A percentile compares a stretch with the other conserved stretches of the same genome.
phyloP scores from a whole-genome alignment of 2,113 vertebrate species.

The Bos indicus region DNA sequence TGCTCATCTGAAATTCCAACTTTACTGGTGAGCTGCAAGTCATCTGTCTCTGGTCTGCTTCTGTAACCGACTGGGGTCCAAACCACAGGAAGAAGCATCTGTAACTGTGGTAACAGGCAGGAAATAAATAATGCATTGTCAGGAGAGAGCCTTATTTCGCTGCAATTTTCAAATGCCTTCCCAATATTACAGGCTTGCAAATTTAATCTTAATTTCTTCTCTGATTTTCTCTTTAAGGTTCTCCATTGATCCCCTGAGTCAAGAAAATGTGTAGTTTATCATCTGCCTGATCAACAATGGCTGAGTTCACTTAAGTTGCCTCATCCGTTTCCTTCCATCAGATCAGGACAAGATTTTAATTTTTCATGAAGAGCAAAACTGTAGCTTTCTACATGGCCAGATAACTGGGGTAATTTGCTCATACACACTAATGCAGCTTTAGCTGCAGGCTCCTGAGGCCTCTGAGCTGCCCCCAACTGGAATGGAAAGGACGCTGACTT shows the following conservation, averaged over 20 bases:
- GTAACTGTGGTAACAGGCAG: not conserved
- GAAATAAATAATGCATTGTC: slow-evolving; percentile 67
- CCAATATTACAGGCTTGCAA: slow-evolving; percentile 52
- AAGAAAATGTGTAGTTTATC: slow-evolving; percentile 17
- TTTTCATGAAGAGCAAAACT: slow-evolving; percentile 78
- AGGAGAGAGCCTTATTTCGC: slow-evolving; percentile 21
- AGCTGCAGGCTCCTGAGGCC: slow-evolving; percentile 36
- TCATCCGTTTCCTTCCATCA: slow-evolving; percentile 66
- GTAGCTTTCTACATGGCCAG: slow-evolving; percentile 74
- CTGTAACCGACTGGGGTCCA: not conserved
- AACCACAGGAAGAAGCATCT: not conserved
- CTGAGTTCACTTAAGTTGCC: slow-evolving; percentile 51
- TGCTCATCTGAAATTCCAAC: slow-evolving; percentile 49
- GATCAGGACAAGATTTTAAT: slow-evolving; percentile 75
- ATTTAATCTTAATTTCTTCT: slow-evolving; percentile 70
- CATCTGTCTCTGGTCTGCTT: not conserved
- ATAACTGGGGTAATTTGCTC: slow-evolving; percentile 77
- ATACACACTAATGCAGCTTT: slow-evolving; percentile 53
- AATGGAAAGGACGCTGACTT: not conserved
- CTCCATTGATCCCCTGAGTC: slow-evolving; percentile 34
- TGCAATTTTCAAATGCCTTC: slow-evolving; percentile 37
- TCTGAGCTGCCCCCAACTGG: not conserved
- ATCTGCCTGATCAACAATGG: not conserved
- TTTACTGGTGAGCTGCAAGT: not conserved
- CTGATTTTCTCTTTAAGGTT: slow-evolving; percentile 60